Percentiles rank a stretch among this genome's conserved stretches.
Evolutionary conservation across 2,797 vertebrate species (phyloP).

Genomic region (Euthynnus affinis): DNA sequence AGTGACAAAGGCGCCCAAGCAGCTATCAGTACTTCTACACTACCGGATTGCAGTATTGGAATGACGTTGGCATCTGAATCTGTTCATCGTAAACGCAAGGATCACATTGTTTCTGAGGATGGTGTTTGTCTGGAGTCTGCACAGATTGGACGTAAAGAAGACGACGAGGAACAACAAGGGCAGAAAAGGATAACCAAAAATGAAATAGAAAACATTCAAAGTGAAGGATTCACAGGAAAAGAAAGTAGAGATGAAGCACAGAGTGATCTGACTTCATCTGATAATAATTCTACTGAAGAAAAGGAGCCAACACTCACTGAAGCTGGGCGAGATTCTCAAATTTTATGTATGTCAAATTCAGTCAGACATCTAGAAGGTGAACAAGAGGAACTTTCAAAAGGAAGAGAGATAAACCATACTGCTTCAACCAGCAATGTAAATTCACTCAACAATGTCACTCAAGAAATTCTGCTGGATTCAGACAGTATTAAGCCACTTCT

Average conservation of each 20-base stretch:
- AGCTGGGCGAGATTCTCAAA: constrained; percentile 14
- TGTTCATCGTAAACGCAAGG: constrained; percentile 83
- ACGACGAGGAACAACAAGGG: constrained; percentile 11
- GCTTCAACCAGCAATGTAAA: constrained; percentile 4
- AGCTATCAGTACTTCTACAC: constrained; percentile 66
- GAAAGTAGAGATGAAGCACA: constrained; percentile 19
- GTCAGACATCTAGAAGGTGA: constrained; percentile 14
- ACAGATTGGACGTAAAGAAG: constrained; percentile 23
- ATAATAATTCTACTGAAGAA: constrained; percentile 26
- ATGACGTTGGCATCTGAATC: constrained; percentile 87
- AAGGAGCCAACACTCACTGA: constrained; percentile 12
- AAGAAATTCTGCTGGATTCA: constrained; percentile 30
- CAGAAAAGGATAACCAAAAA: constrained; percentile 4
- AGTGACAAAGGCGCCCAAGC: constrained; percentile 63
- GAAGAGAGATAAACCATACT: constrained; percentile 11
- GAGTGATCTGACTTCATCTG: constrained; percentile 22
- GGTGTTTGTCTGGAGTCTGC: constrained; percentile 22
- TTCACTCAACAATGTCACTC: constrained; percentile 1
- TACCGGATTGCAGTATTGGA: constrained; percentile 80
- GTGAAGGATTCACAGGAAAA: constrained; percentile 19
- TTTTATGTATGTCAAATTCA: constrained; percentile 20
- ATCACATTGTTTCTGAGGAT: constrained; percentile 9
- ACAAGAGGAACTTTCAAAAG: constrained; percentile 28
- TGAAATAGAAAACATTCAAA: constrained; percentile 25
- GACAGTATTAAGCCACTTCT: constrained; percentile 54